Conservation (phyloP, 2,888 invertebrate genomes). For the Oscheius sp. region DNA sequence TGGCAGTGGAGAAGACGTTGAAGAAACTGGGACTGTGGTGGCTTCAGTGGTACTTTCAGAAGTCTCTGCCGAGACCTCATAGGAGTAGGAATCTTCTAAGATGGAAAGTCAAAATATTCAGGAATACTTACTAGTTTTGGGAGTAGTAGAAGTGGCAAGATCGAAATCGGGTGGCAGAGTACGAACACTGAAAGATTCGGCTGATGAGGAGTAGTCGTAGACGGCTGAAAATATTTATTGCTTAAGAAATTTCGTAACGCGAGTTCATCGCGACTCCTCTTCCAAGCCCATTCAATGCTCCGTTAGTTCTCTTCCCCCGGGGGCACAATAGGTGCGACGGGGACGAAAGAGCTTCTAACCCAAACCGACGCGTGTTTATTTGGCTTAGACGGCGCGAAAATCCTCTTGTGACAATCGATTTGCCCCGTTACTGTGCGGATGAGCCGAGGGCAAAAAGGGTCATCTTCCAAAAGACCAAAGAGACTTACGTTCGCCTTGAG, state of each 20-base stretch:
- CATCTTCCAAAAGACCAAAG: not conserved
- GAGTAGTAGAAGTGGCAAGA: conserved; percentile 39
- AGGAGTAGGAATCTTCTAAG: conserved; percentile 30
- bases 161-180: conserved; percentile 59
- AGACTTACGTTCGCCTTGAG: conserved; percentile 51
- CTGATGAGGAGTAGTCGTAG: conserved; percentile 51
- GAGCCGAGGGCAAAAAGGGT: conserved; percentile 22
- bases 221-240: conserved; percentile 38
- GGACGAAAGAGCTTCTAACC: conserved; percentile 11
- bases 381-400: conserved; percentile 37
- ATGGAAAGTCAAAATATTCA: not conserved
- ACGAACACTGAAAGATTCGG: conserved; percentile 49
- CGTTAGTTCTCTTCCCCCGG: not conserved
- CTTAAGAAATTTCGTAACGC: not conserved
- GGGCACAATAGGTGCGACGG: conserved; percentile 32
- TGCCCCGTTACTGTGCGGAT: conserved; percentile 37
- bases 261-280: not conserved
- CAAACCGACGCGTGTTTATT: conserved; percentile 25
- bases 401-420: conserved; percentile 38
- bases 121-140: conserved; percentile 8
- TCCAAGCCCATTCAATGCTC: not conserved
- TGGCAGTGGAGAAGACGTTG: not conserved
- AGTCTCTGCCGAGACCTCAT: conserved; percentile 32
- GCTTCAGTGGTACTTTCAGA: conserved; percentile 5
- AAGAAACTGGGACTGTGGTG: not conserved